Conservation (phyloP, 2,797 vertebrate genomes). For the Sus cebifrons region DNA sequence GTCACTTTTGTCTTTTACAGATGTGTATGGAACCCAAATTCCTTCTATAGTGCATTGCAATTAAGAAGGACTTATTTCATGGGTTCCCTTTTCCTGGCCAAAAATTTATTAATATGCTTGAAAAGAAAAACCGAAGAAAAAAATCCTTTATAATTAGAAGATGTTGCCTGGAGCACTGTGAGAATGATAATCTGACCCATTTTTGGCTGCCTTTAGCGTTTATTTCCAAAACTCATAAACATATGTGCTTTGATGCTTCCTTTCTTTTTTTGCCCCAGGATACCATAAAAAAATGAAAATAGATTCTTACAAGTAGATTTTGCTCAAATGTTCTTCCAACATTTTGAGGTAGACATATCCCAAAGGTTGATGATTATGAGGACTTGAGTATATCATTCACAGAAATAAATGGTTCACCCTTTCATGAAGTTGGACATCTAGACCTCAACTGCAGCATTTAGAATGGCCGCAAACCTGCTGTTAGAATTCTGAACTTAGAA, state of each 20-base stretch:
- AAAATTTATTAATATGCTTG: not conserved
- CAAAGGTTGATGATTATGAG: not conserved
- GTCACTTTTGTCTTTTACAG: not conserved
- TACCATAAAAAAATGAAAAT: not conserved
- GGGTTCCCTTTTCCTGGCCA: not conserved
- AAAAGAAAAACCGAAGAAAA: not conserved
- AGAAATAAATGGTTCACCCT: not conserved
- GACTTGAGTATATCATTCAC: not conserved
- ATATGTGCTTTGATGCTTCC: not conserved
- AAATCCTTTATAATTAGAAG: not conserved
- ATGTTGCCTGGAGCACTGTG: not conserved
- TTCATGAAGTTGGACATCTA: not conserved
- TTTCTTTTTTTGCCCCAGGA: not conserved
- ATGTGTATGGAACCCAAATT: not conserved
- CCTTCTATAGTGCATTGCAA: not conserved
- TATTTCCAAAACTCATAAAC: constrained; percentile 19
- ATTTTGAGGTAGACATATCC: not conserved
- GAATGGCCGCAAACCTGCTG: not conserved
- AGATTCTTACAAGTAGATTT: not conserved
- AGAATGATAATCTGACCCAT: not conserved
- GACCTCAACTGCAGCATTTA: not conserved
- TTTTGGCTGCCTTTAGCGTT: not conserved
- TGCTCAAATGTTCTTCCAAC: constrained; percentile 1
- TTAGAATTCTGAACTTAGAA: not conserved
- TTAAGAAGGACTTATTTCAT: not conserved